Conservation (phyloP, 2,113 vertebrate genomes). For the Apteryx owenii region DNA sequence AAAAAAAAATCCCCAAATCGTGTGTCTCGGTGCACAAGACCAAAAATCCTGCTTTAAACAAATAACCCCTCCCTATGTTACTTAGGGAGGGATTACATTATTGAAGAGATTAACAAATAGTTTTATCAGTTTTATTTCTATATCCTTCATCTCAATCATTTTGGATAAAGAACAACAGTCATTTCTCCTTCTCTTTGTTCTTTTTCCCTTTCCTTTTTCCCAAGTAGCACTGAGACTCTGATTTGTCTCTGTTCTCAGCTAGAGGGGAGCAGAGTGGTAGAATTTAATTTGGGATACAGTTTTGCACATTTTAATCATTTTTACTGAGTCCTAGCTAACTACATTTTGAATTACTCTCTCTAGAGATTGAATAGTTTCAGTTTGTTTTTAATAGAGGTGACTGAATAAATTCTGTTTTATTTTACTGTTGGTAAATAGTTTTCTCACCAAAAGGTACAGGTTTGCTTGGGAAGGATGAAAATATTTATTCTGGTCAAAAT, state of each 20-base stretch:
- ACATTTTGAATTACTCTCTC: background rate
- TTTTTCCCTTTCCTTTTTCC: background rate
- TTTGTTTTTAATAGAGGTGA: background rate
- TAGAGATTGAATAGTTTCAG: background rate
- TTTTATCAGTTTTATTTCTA: fast-evolving
- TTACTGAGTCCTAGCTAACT: background rate
- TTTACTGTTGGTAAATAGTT: background rate
- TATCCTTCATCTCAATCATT: background rate
- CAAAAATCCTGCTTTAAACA: background rate
- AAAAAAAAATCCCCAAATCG: background rate
- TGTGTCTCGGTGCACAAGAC: background rate
- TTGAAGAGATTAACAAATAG: background rate
- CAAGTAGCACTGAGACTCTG: background rate
- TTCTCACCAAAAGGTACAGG: background rate
- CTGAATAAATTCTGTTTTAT: background rate
- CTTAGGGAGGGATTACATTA: background rate
- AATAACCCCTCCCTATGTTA: background rate
- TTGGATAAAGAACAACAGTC: background rate
- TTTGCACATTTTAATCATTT: background rate
- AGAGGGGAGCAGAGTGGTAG: background rate
- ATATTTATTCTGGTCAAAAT: background rate
- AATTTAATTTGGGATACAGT: background rate
- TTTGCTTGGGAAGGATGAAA: background rate
- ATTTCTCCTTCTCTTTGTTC: background rate
- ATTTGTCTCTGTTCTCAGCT: background rate